phyloP scores from a whole-genome alignment of 2,888 invertebrate genomes.

The Apotomis capreana region DNA sequence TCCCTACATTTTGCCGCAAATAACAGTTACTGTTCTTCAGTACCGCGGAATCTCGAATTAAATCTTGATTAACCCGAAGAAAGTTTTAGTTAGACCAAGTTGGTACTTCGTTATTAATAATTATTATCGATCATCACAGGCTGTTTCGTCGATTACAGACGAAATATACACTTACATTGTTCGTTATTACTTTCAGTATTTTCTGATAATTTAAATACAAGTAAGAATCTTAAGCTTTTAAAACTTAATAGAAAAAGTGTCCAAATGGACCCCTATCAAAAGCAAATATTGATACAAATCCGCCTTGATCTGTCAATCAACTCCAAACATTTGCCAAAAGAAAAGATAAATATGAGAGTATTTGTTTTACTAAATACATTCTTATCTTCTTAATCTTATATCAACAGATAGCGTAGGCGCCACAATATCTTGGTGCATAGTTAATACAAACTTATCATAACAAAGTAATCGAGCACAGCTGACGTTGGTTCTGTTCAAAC shows the following conservation, averaged over 20 bases:
- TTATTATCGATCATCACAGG: too few species aligned
- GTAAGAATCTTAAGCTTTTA: too few species aligned
- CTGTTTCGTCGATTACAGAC: too few species aligned
- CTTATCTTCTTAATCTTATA: slow-evolving; percentile 30
- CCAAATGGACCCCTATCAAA: neutral
- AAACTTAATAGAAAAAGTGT: too few species aligned
- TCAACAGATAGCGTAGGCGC: slow-evolving; percentile 40
- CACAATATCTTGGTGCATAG: slow-evolving; percentile 41
- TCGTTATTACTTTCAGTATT: too few species aligned
- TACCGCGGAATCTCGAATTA: too few species aligned
- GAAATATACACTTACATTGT: too few species aligned
- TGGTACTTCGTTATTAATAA: too few species aligned
- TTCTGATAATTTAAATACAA: too few species aligned
- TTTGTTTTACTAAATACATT: slow-evolving; percentile 19
- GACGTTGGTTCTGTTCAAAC: slow-evolving; percentile 36
- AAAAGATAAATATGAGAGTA: slow-evolving; percentile 15
- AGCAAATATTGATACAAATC: neutral
- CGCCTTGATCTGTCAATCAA: neutral
- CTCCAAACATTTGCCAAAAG: slow-evolving; percentile 6
- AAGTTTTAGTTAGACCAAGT: too few species aligned
- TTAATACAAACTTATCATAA: slow-evolving; percentile 45
- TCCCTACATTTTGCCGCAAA: too few species aligned
- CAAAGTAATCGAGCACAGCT: slow-evolving; percentile 50
- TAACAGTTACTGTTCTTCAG: fast-evolving
- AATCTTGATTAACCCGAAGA: too few species aligned